Percentiles rank a stretch among this genome's conserved stretches.
Evolutionary conservation across 2,888 invertebrate genomes (phyloP).

Genomic region (Phanerotoma sp.): DNA sequence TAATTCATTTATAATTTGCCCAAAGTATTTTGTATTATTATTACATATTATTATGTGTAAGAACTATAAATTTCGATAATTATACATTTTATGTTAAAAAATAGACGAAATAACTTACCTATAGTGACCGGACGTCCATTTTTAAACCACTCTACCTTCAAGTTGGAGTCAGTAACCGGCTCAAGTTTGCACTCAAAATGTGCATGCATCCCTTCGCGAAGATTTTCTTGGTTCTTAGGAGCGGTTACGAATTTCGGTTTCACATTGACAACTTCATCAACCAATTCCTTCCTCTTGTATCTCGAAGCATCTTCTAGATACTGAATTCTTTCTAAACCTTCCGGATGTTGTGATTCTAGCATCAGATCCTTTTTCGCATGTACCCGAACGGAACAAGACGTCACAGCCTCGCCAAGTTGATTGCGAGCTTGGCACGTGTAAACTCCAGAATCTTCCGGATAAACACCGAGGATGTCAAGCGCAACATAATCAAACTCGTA

Average conservation of each 20-base stretch:
- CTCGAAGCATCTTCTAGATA: conserved; percentile 85
- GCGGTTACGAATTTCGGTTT: conserved; percentile 84
- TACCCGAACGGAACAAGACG: conserved; percentile 86
- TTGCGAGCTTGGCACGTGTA: conserved; percentile 96
- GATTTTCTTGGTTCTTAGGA: conserved; percentile 82
- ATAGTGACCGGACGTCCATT: conserved; percentile 92
- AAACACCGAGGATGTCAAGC: conserved; percentile 91
- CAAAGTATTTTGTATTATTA: too few relatives aligned
- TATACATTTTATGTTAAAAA: too few relatives aligned
- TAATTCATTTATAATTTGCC: too few relatives aligned
- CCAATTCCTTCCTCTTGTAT: conserved; percentile 77
- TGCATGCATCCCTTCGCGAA: conserved; percentile 87
- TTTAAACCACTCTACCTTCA: conserved; percentile 96
- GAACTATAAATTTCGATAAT: too few relatives aligned
- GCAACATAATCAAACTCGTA: conserved; percentile 98
- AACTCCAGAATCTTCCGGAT: conserved; percentile 95
- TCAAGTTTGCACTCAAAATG: conserved; percentile 98
- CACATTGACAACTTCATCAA: conserved; percentile 81
- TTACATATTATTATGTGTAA: too few relatives aligned
- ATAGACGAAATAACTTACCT: conserved; percentile 63
- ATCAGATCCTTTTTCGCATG: conserved; percentile 87
- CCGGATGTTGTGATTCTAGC: conserved; percentile 86
- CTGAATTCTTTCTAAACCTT: conserved; percentile 89
- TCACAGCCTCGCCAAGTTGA: conserved; percentile 90
- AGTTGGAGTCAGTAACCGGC: conserved; percentile 94